Conservation (phyloP, 2,797 vertebrate genomes). For the Sebastes flavidus region DNA sequence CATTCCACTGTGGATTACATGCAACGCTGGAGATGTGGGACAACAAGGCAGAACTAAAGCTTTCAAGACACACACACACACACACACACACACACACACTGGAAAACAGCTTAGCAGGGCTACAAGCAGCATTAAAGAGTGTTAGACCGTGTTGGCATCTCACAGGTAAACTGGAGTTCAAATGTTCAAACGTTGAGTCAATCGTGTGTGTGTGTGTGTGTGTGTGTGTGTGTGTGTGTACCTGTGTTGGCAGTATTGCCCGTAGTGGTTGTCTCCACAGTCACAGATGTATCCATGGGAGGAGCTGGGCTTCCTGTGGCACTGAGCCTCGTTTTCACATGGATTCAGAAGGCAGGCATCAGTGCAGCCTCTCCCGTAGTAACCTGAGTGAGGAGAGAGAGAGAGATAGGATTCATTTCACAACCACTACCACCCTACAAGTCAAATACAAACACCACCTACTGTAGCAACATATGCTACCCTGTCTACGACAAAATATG, state of each 20-base stretch:
- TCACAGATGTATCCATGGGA: constrained; percentile 93
- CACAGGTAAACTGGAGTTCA: constrained; percentile 12
- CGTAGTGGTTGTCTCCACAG: constrained; percentile 92
- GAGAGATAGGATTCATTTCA: not conserved
- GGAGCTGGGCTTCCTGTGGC: constrained; percentile 88
- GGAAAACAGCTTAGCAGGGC: constrained; percentile 17
- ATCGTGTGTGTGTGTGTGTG: not conserved
- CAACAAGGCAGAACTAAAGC: constrained; percentile 44
- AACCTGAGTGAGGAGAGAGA: constrained; percentile 79
- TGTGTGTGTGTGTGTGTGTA: constrained; percentile 58
- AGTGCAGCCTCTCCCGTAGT: constrained; percentile 90
- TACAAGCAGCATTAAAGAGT: constrained; percentile 1
- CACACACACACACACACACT: not conserved
- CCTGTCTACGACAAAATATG: not conserved
- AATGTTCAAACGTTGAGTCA: not conserved
- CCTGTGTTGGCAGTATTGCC: constrained; percentile 98
- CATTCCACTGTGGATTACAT: constrained; percentile 50
- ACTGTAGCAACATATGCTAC: not conserved
- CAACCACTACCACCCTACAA: not conserved
- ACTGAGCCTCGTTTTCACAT: constrained; percentile 94
- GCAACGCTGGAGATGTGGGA: constrained; percentile 44
- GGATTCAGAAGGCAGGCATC: constrained; percentile 96
- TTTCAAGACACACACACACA: not conserved
- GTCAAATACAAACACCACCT: not conserved
- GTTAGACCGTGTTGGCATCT: not conserved